Conservation (phyloP, 2,113 vertebrate species). For the Oreochromis tanganicae region DNA sequence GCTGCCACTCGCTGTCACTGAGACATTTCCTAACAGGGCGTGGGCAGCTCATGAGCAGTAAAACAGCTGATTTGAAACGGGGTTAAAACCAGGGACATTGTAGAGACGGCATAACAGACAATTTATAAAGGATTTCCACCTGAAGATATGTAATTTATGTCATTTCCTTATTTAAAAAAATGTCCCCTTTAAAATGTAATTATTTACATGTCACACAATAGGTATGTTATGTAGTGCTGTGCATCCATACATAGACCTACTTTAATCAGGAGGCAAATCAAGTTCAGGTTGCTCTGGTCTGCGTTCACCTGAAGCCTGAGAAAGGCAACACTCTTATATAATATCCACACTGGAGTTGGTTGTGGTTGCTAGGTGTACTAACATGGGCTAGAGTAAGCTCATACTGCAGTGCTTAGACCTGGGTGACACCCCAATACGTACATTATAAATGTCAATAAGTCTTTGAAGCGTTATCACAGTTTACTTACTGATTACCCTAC, state of each 20-base stretch:
- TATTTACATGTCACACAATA: background rate
- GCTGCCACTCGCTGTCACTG: background rate
- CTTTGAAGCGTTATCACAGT: background rate
- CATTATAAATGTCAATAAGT: background rate
- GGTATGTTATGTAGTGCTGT: background rate
- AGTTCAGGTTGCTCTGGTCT: background rate
- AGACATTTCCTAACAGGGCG: background rate
- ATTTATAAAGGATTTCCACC: background rate
- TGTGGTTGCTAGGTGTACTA: background rate
- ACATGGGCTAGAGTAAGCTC: background rate
- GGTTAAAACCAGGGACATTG: background rate
- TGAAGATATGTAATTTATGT: background rate
- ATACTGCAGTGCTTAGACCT: background rate
- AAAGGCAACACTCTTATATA: background rate
- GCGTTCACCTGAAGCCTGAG: background rate
- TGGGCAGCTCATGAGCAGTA: background rate
- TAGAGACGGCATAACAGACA: background rate
- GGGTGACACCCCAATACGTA: background rate
- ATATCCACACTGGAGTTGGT: background rate
- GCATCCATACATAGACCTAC: background rate
- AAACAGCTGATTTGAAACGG: background rate
- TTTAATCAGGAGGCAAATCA: background rate
- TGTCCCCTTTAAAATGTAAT: background rate
- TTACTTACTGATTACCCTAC: background rate
- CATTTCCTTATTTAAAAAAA: background rate